Conservation (phyloP, 2,113 vertebrate genomes). For the Aplodontia rufa region DNA sequence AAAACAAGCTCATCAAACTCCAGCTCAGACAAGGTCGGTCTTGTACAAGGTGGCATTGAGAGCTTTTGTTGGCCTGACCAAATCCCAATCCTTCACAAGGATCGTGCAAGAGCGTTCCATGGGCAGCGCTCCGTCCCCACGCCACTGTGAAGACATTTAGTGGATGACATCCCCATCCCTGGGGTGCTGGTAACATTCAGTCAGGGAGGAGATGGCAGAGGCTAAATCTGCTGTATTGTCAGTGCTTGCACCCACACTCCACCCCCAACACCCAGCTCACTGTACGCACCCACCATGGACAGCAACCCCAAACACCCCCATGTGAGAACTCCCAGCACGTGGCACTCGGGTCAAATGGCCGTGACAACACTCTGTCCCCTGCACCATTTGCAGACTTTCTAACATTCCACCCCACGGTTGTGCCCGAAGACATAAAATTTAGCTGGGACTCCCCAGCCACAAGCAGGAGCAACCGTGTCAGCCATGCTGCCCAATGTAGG, state of each 20-base stretch:
- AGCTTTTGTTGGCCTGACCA: neutral
- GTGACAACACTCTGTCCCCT: neutral
- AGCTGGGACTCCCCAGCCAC: accelerated
- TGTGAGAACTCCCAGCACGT: accelerated
- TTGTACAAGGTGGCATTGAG: neutral
- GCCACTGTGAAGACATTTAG: neutral
- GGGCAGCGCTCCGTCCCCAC: neutral
- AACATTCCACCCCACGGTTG: neutral
- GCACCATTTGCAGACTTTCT: neutral
- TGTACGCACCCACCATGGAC: neutral
- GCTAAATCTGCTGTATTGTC: neutral
- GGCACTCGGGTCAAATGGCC: accelerated
- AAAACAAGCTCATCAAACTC: slow-evolving; percentile 13
- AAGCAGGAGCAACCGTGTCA: accelerated
- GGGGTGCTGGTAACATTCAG: too few relatives aligned
- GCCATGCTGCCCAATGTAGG: neutral
- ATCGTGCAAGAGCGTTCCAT: too few relatives aligned
- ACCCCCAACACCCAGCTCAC: neutral
- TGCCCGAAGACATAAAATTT: neutral
- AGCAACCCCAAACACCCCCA: neutral
- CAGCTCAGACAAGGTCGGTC: neutral
- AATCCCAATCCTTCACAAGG: neutral
- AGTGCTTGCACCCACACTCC: neutral
- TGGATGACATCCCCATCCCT: too few relatives aligned
- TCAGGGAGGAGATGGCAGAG: neutral